Conservation (phyloP, 1,140 invertebrate species). For the Tetramorium simillimum region DNA sequence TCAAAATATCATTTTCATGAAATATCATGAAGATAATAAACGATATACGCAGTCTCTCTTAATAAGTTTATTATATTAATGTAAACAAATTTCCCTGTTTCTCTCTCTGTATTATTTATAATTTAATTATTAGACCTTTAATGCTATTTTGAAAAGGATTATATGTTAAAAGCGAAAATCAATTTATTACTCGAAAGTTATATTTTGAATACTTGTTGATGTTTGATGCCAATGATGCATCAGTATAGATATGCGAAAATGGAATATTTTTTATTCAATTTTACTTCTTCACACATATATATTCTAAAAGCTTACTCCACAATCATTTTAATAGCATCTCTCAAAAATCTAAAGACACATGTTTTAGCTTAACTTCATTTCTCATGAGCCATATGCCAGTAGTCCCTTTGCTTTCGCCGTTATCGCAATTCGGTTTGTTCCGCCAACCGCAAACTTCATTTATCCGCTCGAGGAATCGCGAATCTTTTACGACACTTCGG, state of each 20-base stretch:
- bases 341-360: background rate
- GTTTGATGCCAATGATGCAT: background rate
- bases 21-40: background rate
- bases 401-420: background rate
- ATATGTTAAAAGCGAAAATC: too few relatives aligned
- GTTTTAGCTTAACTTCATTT: constrained; percentile 23
- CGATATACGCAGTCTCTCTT: background rate
- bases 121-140: too few relatives aligned
- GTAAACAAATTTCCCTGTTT: background rate
- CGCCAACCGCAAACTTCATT: constrained; percentile 57
- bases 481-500: constrained; percentile 52
- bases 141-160: too few relatives aligned
- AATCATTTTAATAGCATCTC: background rate
- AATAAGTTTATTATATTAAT: constrained; percentile 8
- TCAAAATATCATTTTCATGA: background rate
- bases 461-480: constrained; percentile 33
- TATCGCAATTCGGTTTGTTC: constrained; percentile 54
- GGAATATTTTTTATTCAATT: background rate
- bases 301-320: background rate
- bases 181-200: too few relatives aligned
- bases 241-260: background rate
- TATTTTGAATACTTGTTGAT: too few relatives aligned
- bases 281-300: background rate
- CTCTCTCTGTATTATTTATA: too few relatives aligned
- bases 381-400: background rate